Evolutionary conservation across 2,888 invertebrate genomes (phyloP).

Genomic region (Acleris laterana): DNA sequence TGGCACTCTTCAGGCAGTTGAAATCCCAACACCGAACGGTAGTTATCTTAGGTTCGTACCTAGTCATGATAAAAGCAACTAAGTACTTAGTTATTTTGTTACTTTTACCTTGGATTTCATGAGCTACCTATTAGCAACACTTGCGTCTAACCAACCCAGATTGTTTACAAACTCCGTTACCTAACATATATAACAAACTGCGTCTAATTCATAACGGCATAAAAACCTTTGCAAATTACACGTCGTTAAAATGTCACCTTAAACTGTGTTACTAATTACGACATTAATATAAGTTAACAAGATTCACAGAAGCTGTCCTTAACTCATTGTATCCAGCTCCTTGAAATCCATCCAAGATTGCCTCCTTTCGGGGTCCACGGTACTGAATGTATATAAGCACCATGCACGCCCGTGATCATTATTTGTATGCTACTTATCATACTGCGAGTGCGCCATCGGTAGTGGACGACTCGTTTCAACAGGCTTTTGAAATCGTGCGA

Average conservation of each 20-base stretch:
- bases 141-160: background rate
- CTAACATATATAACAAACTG: conserved; percentile 12
- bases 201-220: conserved; percentile 19
- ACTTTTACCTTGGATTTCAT: background rate
- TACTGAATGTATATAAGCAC: too few species aligned
- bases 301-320: conserved; percentile 37
- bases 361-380: too few species aligned
- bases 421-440: too few species aligned
- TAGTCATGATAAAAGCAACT: too few species aligned
- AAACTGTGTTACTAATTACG: conserved; percentile 23
- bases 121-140: background rate
- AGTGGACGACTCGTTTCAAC: conserved; percentile 18
- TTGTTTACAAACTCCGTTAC: conserved; percentile 15
- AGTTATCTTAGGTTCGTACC: too few species aligned
- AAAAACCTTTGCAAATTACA: conserved; percentile 24
- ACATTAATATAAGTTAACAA: conserved; percentile 31
- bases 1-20: background rate
- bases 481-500: conserved; percentile 30
- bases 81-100: background rate
- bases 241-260: conserved; percentile 23
- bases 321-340: background rate
- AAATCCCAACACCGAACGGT: too few species aligned
- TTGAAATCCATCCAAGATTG: too few species aligned
- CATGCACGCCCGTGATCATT: too few species aligned
- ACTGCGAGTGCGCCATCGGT: too few species aligned